These are phyloP conservation scores for Craniophora ligustri DNA, from an alignment of 2,888 invertebrate genomes.

Conservation along the genomic window DNA sequence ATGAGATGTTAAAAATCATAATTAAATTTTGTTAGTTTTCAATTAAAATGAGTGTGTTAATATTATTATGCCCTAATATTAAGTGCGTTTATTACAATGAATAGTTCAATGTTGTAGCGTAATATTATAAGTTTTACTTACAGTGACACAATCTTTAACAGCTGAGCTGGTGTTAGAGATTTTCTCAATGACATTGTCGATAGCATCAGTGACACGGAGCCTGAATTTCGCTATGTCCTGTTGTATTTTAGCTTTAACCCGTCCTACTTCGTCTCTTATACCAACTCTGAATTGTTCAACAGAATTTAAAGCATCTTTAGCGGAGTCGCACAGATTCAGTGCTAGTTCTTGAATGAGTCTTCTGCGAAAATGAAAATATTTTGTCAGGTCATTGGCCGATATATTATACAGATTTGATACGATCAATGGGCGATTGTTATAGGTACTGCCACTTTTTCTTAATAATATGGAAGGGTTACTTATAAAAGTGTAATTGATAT, in stretches of 20 bases:
- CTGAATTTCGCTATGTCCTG: slow-evolving; percentile 65
- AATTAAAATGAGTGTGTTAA: too few relatives aligned
- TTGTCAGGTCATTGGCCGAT: neutral
- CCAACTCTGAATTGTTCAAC: slow-evolving; percentile 66
- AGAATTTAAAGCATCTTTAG: slow-evolving; percentile 68
- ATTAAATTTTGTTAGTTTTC: too few relatives aligned
- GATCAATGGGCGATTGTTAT: too few relatives aligned
- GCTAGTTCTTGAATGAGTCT: slow-evolving; percentile 69
- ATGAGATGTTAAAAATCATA: too few relatives aligned
- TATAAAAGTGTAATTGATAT: too few relatives aligned
- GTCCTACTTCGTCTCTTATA: slow-evolving; percentile 63
- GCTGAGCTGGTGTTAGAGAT: slow-evolving; percentile 64
- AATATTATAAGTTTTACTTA: slow-evolving; percentile 54
- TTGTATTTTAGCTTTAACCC: slow-evolving; percentile 60
- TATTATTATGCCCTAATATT: too few relatives aligned
- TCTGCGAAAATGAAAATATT: slow-evolving; percentile 53
- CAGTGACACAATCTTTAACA: slow-evolving; percentile 71
- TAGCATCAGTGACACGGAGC: slow-evolving; percentile 62
- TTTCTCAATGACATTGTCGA: slow-evolving; percentile 64
- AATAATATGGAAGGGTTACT: too few relatives aligned
- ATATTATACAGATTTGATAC: too few relatives aligned
- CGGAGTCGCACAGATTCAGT: slow-evolving; percentile 65
- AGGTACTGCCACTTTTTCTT: too few relatives aligned
- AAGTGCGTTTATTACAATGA: too few relatives aligned
- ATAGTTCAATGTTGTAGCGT: too few relatives aligned